These are phyloP conservation scores for Dendroctonus ponderosae DNA, from an alignment of 1,140 invertebrate species.

Conservation along the genomic window DNA sequence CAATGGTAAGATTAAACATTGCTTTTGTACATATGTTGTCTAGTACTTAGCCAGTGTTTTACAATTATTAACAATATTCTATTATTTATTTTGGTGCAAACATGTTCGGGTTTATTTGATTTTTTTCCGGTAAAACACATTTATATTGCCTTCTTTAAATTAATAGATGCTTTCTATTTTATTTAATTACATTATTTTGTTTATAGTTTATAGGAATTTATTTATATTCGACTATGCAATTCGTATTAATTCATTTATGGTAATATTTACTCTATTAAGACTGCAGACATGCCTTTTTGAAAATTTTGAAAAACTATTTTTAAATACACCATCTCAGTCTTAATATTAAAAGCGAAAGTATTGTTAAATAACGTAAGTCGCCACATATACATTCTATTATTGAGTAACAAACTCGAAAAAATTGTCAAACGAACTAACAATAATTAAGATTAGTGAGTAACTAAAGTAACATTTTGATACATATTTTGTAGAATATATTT, in stretches of 20 bases:
- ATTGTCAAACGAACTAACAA: constrained; percentile 32
- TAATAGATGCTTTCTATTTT: constrained; percentile 1
- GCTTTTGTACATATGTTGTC: constrained; percentile 37
- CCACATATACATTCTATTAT: constrained; percentile 7
- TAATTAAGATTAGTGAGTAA: constrained; percentile 34
- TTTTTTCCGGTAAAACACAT: constrained; percentile 8
- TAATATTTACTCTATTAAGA: constrained; percentile 19
- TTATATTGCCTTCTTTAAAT: constrained; percentile 17
- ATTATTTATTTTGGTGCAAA: constrained; percentile 13
- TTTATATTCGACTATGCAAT: constrained; percentile 23
- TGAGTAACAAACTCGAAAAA: constrained; percentile 14
- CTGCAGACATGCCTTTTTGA: constrained; percentile 27
- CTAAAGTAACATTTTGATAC: constrained; percentile 39
- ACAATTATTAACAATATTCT: constrained; percentile 4
- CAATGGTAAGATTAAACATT: constrained; percentile 32
- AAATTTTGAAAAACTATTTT: background rate
- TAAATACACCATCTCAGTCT: constrained; percentile 14
- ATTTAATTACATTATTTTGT: constrained; percentile 9
- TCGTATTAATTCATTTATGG: constrained; percentile 29
- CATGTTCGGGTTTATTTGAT: constrained; percentile 7
- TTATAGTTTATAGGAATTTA: constrained; percentile 20
- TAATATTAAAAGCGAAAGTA: constrained; percentile 23
- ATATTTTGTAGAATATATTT: constrained; percentile 41
- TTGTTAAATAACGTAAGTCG: constrained; percentile 18
- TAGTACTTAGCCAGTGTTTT: constrained; percentile 38